Evolutionary conservation across 2,113 vertebrate species (phyloP), one percentile per base, ranked within the genome.

Genomic region (Saiga tatarica): DNA sequence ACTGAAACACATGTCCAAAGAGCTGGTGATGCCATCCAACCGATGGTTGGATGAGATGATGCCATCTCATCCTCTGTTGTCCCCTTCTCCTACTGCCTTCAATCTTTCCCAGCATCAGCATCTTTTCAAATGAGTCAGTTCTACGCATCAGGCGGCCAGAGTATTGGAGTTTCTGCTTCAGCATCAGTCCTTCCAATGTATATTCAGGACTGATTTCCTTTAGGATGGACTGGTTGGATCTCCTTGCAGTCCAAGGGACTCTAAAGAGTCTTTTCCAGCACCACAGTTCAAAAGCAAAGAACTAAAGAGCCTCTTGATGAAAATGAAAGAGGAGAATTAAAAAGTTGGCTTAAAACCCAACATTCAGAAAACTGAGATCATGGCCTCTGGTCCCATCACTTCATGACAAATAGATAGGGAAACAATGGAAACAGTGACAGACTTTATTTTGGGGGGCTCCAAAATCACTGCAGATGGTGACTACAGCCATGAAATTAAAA

Each of bases 101-200:
- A 71, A 39, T 71, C n/a, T 39, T 71, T 71, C 10, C 67, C 67
- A 39, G n/a, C 19, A 71, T 23, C 67, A 71, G 67, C 19, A 1
- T 71, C 19, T 71, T 71, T 71, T 71, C 67, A 39, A 71, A 23
- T 39, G n/a, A 39, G n/a, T 71, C 67, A 71, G 67, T 23, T 71
- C n/a, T 39, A 13, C 2, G 1, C n/a, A 39, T 23, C 19, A 23
- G n/a, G 67, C 0, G 0, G n/a, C 67, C n/a, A 23, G 39, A 71
- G 10, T 71, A 6, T 23, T 71, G 9, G 67, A 39, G 67, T 71
- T 71, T 71, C 67, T 6, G 10, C 67, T 71, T 39, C 5, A 23
- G 19, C 67, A 71, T 39, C n/a, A 39, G n/a, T 71, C 67, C n/a
- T 39, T 71, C n/a, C 67, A 71, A 71, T 71, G 67, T 39, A 71